A percentile compares a stretch with the other conserved stretches of the same genome.
These are phyloP conservation scores for Grapholita molesta DNA, from an alignment of 1,140 invertebrate genomes.

Conservation along the genomic window DNA sequence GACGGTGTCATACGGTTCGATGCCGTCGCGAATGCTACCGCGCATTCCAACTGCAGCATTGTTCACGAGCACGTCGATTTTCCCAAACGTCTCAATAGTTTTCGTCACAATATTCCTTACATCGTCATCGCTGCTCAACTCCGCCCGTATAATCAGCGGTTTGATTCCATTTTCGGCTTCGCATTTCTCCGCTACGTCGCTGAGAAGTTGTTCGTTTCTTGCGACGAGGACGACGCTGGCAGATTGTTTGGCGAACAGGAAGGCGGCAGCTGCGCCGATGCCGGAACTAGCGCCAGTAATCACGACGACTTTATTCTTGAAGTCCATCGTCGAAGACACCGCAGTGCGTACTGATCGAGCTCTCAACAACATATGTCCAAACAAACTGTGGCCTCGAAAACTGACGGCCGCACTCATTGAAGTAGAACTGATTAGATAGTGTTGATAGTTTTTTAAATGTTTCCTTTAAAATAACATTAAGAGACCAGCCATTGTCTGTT, in stretches of 20 bases:
- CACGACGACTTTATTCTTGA: slow-evolving; percentile 80
- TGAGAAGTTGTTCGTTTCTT: slow-evolving; percentile 82
- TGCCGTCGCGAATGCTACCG: slow-evolving; percentile 78
- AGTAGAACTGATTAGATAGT: slow-evolving; percentile 4
- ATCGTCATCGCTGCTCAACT: slow-evolving; percentile 83
- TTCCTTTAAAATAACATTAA: not conserved
- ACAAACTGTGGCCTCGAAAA: slow-evolving; percentile 1
- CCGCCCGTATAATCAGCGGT: slow-evolving; percentile 63
- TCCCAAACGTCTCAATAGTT: slow-evolving; percentile 79
- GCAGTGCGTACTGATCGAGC: slow-evolving; percentile 20
- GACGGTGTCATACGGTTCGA: slow-evolving; percentile 85
- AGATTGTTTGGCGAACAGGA: slow-evolving; percentile 83
- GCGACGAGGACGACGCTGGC: slow-evolving; percentile 83
- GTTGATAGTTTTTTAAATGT: not conserved
- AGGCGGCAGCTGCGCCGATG: slow-evolving; percentile 87
- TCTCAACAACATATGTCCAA: not conserved
- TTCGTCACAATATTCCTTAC: slow-evolving; percentile 79
- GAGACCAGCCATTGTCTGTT: not conserved
- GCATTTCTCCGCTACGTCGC: slow-evolving; percentile 73
- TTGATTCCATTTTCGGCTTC: slow-evolving; percentile 50
- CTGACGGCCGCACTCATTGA: not conserved
- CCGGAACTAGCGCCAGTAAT: slow-evolving; percentile 89
- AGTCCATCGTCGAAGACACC: slow-evolving; percentile 50
- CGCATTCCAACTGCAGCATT: slow-evolving; percentile 84
- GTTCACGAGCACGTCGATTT: slow-evolving; percentile 84